phyloP scores from a whole-genome alignment of 2,888 invertebrate genomes.

The Meghimatium bilineatum region DNA sequence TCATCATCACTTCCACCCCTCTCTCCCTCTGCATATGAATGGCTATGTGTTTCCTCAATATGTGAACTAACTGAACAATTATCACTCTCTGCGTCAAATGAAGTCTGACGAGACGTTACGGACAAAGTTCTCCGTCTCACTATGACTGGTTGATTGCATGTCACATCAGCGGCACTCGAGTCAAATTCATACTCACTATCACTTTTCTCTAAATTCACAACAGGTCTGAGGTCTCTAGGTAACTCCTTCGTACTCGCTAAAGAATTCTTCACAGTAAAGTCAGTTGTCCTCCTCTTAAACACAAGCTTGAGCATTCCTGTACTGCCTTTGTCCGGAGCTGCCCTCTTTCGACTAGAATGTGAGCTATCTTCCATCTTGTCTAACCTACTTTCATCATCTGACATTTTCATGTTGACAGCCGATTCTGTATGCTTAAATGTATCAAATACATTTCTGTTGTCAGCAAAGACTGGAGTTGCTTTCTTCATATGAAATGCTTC shows the following conservation, averaged over 20 bases:
- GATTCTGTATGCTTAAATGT: not conserved
- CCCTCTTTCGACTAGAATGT: conserved; percentile 24
- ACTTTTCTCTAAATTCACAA: conserved; percentile 47
- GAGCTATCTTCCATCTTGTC: not conserved
- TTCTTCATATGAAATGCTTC: not conserved
- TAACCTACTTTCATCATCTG: not conserved
- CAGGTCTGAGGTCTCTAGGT: conserved; percentile 37
- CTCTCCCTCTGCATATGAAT: conserved; percentile 9
- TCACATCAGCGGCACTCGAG: conserved; percentile 2
- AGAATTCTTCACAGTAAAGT: conserved; percentile 40
- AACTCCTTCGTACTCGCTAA: conserved; percentile 12
- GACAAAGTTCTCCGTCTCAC: conserved; percentile 40
- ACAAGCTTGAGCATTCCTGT: conserved; percentile 43
- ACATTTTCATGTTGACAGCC: not conserved
- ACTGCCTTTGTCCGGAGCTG: conserved; percentile 23
- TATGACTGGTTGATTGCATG: conserved; percentile 20
- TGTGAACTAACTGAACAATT: conserved; percentile 12
- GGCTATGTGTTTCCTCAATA: not conserved
- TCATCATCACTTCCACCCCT: conserved; percentile 30
- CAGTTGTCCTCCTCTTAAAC: conserved; percentile 37
- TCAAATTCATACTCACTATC: conserved; percentile 49
- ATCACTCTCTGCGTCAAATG: conserved; percentile 32
- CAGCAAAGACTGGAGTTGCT: not conserved
- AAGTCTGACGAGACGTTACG: conserved; percentile 32
- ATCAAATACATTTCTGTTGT: not conserved